A percentile compares a stretch with the other conserved stretches of the same genome.
Evolutionary conservation across 2,888 invertebrate genomes (phyloP).

Genomic region (Dorcus parallelipipedus): DNA sequence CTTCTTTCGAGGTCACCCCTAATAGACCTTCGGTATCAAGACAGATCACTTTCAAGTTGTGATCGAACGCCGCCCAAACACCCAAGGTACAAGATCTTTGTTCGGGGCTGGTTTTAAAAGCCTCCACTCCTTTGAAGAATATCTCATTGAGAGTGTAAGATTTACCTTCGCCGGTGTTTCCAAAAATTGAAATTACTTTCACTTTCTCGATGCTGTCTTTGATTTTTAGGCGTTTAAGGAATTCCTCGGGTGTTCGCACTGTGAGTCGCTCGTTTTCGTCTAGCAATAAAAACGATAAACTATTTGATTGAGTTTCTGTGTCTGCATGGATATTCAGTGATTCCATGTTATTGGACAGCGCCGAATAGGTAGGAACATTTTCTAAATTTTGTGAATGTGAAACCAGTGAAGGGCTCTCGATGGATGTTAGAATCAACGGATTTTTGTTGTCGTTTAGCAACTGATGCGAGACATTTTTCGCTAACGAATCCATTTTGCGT

Average conservation of each 20-base stretch:
- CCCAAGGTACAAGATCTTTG: slow-evolving; percentile 73
- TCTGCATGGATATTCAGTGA: slow-evolving; percentile 25
- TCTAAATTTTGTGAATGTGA: slow-evolving; percentile 23
- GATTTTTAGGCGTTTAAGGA: slow-evolving; percentile 52
- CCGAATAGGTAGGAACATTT: slow-evolving; percentile 16
- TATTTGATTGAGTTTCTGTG: slow-evolving; percentile 4
- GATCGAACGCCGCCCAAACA: slow-evolving; percentile 74
- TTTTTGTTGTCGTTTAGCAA: slow-evolving; percentile 19
- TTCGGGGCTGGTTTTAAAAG: slow-evolving; percentile 64
- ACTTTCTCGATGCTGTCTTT: slow-evolving; percentile 54
- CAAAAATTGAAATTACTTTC: slow-evolving; percentile 80
- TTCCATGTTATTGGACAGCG: slow-evolving; percentile 21
- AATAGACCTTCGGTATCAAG: slow-evolving; percentile 79
- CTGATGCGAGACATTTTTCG: slow-evolving; percentile 22
- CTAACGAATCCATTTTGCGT: slow-evolving; percentile 29
- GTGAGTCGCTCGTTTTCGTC: slow-evolving; percentile 61
- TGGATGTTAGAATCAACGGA: slow-evolving; percentile 38
- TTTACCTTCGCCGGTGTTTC: slow-evolving; percentile 82
- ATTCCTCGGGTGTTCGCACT: slow-evolving; percentile 55
- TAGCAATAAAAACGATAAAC: slow-evolving; percentile 55
- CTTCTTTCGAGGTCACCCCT: slow-evolving; percentile 59
- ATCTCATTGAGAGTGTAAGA: slow-evolving; percentile 72
- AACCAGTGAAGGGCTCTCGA: slow-evolving; percentile 30
- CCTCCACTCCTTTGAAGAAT: slow-evolving; percentile 61
- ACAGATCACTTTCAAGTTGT: slow-evolving; percentile 61